Evolutionary conservation across 2,113 vertebrate species (phyloP), one percentile per base, ranked within the genome.

Genomic region (Bungarus multicinctus): DNA sequence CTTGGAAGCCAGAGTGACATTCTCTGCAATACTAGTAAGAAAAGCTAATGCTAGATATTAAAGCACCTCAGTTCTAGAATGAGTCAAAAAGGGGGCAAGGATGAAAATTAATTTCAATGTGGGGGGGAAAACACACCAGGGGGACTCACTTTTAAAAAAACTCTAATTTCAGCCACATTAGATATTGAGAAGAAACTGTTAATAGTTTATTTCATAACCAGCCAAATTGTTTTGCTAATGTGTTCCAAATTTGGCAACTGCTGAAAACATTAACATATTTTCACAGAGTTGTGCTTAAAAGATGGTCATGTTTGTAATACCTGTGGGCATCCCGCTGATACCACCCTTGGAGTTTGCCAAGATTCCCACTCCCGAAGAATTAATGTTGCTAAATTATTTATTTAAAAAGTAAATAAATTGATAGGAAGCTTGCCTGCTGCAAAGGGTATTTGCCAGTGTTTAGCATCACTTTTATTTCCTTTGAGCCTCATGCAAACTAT

Each of bases 181-280:
- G 58, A 69, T 90, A 0, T 30, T 34, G 91, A 55, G 81, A 90
- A 23, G 22, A 45, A 25, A 2, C 7, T 3, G 50, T 50, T 86
- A 88, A 52, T 39, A 57, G 88, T 57, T 6, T 47, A 43, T 86
- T 85, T 53, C 58, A 23, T 92, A 93, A 54, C 69, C 39, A 89
- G 55, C 90, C 88, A 60, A 95, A 87, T 64, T 39, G 85, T 39
- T 87, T n/a, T 3, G 85, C 11, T 89, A 64, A 92, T 94, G 30
- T n/a, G 92, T 94, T 90, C 34, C 54, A 93, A 93, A 88, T 74
- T 54, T 45, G 94, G 55, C 4, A 95, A 88, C 16, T 45, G 87
- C 94, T 94, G 93, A 92, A 86, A 30, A 88, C 64, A 52, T 95
- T 93, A 30, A 92, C 95, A 34, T 86, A 87, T 91, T 90, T 18